Evolutionary conservation across 2,888 invertebrate genomes (phyloP), one percentile per base, ranked within the genome.

Genomic region (Orthosia incerta): DNA sequence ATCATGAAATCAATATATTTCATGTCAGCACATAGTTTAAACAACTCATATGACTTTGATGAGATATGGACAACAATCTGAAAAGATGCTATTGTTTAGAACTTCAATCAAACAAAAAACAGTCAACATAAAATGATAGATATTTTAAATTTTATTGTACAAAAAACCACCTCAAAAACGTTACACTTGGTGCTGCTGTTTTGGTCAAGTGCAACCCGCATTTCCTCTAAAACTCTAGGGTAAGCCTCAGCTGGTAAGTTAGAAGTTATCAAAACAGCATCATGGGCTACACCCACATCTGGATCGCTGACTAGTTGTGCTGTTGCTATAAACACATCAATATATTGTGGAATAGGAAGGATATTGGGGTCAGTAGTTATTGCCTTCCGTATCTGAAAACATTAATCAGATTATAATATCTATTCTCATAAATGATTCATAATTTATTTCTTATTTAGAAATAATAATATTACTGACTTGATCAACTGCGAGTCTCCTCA

Each of bases 1-100:
- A 98, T 90, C 86, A 99, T 97, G 76, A 96, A 96, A 20, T 97
- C 96, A 56, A 99, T 92, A 65, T 98, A 97, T 20, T 97, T 97
- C 71, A 97, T 93, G 16, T 97, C 95, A 50, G 96, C 95, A 18
- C 98, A 97, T 50, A 97, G 93, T 60, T 97, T 94, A 60, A 98
- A 96, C 59, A 97, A 94, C 3, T 96, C 95, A 67, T 96, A 94
- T 1, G 97, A 98, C 61, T 95, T 95, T 78, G 95, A 96, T 18
- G 97, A 97, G 79, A 98, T 96, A 67, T 97, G 96, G 0, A 98
- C 97, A 20, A 97, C 96, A 51, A 98, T 94, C 97, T 97, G 91
- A 65, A 95, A 95, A 46, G 48, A 31, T 51, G 18, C 20, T 45
- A 3, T 23, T 55, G 1, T n/a, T 1, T 31, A 51, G 16, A 31